phyloP scores from a whole-genome alignment of 2,797 vertebrate genomes.

The Uromys caudimaculatus region DNA sequence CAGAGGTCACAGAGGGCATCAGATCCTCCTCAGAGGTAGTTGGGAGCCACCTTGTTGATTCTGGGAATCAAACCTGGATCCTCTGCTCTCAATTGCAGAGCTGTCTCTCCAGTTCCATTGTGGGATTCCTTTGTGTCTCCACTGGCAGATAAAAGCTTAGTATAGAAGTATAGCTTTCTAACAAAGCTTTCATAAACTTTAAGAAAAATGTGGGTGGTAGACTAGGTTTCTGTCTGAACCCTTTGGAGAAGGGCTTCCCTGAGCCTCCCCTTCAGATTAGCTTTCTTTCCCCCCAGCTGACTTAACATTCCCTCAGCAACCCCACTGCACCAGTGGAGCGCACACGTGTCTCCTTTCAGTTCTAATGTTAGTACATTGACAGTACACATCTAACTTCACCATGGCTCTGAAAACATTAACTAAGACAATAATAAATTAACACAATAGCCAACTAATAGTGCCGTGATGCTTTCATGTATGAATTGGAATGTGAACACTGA shows the following conservation, averaged over 20 bases:
- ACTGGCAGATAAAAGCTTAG: neutral
- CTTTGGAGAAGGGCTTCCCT: neutral
- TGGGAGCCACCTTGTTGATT: neutral
- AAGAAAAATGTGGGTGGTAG: neutral
- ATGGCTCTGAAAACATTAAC: constrained; percentile 80
- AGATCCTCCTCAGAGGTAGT: neutral
- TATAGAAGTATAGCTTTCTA: neutral
- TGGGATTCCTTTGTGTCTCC: neutral
- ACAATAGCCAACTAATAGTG: constrained; percentile 84
- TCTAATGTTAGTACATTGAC: constrained; percentile 30
- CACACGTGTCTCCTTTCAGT: neutral
- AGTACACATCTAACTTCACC: constrained; percentile 68
- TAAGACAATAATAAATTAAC: constrained; percentile 87
- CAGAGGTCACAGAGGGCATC: neutral
- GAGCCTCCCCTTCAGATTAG: neutral
- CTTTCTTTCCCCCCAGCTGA: constrained; percentile 4
- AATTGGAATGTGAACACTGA: constrained; percentile 86
- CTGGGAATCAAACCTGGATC: neutral
- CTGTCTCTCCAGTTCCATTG: neutral
- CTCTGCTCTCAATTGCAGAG: neutral
- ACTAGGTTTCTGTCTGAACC: neutral
- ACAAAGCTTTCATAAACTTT: constrained; percentile 5
- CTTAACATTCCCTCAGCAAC: constrained; percentile 27
- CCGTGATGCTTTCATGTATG: constrained; percentile 85
- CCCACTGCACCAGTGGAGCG: neutral